phyloP scores from a whole-genome alignment of 2,113 vertebrate genomes.

The Fregata magnificens region DNA sequence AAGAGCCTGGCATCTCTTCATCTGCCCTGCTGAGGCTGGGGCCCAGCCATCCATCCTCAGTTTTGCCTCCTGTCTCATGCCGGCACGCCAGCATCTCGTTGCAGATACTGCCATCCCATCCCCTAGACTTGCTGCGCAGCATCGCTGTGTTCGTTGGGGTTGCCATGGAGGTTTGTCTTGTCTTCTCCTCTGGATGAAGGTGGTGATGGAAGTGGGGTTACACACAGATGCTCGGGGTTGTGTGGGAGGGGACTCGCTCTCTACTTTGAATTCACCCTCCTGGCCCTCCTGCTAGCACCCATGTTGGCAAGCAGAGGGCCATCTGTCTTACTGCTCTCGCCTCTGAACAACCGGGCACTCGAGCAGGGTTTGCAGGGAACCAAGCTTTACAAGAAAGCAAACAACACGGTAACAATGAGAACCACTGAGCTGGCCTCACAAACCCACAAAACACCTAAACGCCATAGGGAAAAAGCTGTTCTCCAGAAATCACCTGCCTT shows the following conservation, averaged over 20 bases:
- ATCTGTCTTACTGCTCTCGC: neutral
- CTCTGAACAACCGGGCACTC: neutral
- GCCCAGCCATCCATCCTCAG: too few relatives aligned
- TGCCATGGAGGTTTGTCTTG: neutral
- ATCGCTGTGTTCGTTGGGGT: fast-evolving
- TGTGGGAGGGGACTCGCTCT: neutral
- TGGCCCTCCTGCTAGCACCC: fast-evolving
- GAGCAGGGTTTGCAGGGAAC: neutral
- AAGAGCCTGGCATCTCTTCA: conserved; percentile 66
- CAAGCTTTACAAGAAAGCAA: neutral
- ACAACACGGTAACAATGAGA: neutral
- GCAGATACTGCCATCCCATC: neutral
- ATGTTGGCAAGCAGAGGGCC: neutral
- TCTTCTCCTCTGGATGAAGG: neutral
- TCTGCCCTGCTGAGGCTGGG: too few relatives aligned
- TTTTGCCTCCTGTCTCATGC: neutral
- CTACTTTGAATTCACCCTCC: neutral
- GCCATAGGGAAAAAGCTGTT: neutral
- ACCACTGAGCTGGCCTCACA: neutral
- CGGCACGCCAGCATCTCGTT: neutral
- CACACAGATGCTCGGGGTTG: neutral
- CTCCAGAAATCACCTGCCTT: neutral
- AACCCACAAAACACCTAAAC: neutral
- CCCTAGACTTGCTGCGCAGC: neutral
- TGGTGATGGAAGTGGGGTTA: neutral